Evolutionary conservation across 2,888 invertebrate genomes (phyloP).

Genomic region (Dynastes tityus): DNA sequence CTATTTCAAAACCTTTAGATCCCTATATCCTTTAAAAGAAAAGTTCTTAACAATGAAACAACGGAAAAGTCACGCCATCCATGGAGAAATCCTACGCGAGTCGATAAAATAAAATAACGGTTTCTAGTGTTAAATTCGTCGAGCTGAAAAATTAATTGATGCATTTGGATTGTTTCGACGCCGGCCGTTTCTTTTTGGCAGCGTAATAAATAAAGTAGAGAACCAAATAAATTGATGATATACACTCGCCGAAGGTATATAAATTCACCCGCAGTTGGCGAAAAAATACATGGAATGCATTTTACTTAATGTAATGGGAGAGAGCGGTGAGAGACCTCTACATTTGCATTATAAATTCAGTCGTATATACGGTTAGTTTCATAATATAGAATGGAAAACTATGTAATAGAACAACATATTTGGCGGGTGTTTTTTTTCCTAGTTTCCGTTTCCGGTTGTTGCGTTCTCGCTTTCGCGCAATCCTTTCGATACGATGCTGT

Average conservation of each 20-base stretch:
- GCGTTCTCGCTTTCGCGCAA: neutral
- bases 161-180: constrained; percentile 51
- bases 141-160: constrained; percentile 52
- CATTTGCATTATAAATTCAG: constrained; percentile 54
- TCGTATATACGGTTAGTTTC: constrained; percentile 45
- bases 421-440: neutral
- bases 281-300: constrained; percentile 61
- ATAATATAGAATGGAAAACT: constrained; percentile 48
- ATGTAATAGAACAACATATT: constrained; percentile 36
- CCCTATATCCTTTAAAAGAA: too few relatives aligned
- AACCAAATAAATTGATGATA: constrained; percentile 54
- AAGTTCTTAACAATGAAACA: too few relatives aligned
- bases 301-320: constrained; percentile 60
- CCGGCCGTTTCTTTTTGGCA: constrained; percentile 32
- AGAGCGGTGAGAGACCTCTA: constrained; percentile 49
- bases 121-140: constrained; percentile 43
- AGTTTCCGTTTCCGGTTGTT: too few relatives aligned
- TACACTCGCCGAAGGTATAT: constrained; percentile 53
- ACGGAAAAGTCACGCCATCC: too few relatives aligned
- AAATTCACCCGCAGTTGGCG: constrained; percentile 53
- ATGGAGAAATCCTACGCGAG: neutral
- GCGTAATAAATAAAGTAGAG: constrained; percentile 52
- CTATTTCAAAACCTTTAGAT: too few relatives aligned
- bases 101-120: constrained; percentile 40
- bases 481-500: neutral